Evolutionary conservation across 1,140 invertebrate species (phyloP), one percentile per base, ranked within the genome.

Genomic region (Chionoecetes opilio): DNA sequence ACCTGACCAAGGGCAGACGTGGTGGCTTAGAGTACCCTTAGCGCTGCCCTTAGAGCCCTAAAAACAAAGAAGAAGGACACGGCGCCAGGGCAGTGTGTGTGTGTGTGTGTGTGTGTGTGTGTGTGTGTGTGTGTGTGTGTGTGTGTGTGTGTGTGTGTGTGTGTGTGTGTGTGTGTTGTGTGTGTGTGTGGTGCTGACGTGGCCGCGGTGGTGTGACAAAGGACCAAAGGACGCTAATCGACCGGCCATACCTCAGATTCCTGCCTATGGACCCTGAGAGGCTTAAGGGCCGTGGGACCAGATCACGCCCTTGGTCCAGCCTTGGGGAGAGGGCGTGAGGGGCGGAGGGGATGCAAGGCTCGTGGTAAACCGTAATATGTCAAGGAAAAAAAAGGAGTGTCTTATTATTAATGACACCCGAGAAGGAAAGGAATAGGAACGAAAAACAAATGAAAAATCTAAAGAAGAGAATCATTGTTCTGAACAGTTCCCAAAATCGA

Each of bases 211-310:
- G 91, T 35, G 31, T 53, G 63, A 92, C 91, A 92, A 92, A 92
- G 53, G 75, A 21, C 91, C 91, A 92, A 92, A 92, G 53, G 75
- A 21, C 91, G 63, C 91, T 92, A 92, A 92, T 92, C 34, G 53
- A 82, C 91, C 91, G 37, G 63, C 35, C 63, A 92, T 92, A 35
- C 91, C 91, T 29, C 63, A 26, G 63, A 92, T 82, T 92, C 32
- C 75, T 82, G 26, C 21, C 35, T 35, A 26, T 35, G 32, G 29
- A 29, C 75, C 53, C 34, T 31, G 53, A 31, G n/a, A 89, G 84
- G 0, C 21, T 26, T 3, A 14, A 46, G 84, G 32, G 29, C 11
- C 32, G 35, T 86, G 84, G 35, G 84, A 38, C 21, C 35, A 17
- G 9, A 14, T 3, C 84, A 34, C 32, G 84, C 84, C n/a, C 32